Conservation (phyloP, 2,797 vertebrate species). For the Lacerta viridis region DNA sequence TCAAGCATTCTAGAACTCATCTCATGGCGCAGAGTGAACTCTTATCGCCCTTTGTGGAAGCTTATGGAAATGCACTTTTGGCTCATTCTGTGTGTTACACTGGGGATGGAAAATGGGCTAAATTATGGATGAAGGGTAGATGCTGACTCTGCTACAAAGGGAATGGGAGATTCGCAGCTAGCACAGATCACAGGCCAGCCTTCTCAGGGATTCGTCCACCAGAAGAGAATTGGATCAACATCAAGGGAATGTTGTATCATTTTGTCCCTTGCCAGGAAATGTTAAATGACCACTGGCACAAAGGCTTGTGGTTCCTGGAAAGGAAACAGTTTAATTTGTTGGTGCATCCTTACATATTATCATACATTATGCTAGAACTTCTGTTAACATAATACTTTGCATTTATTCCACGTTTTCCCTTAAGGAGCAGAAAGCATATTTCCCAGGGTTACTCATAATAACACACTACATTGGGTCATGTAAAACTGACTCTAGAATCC, state of each 20-base stretch:
- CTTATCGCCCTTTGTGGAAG: background rate
- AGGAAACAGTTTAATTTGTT: slow-evolving; percentile 58
- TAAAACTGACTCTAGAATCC: slow-evolving; percentile 39
- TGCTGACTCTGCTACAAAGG: slow-evolving; percentile 52
- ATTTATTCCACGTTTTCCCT: background rate
- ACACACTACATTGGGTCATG: background rate
- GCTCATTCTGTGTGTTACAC: background rate
- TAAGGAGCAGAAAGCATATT: background rate
- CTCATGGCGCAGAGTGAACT: background rate
- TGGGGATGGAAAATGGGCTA: slow-evolving; percentile 57
- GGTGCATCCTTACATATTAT: slow-evolving; percentile 18
- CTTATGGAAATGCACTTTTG: background rate
- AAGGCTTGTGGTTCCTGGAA: slow-evolving; percentile 48
- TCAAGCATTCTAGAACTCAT: background rate
- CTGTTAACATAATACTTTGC: slow-evolving; percentile 23
- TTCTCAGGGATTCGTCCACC: slow-evolving; percentile 42
- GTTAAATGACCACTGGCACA: slow-evolving; percentile 52
- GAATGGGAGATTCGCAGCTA: slow-evolving; percentile 21
- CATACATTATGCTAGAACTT: slow-evolving; percentile 19
- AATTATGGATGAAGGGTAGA: slow-evolving; percentile 57
- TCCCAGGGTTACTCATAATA: background rate
- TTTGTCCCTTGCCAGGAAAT: slow-evolving; percentile 53
- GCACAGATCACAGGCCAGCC: slow-evolving; percentile 43
- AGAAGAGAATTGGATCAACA: slow-evolving; percentile 63
- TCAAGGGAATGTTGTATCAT: slow-evolving; percentile 73